Evolutionary conservation across 2,113 vertebrate genomes (phyloP).

Genomic region (Nothocercus nigrocapillus): DNA sequence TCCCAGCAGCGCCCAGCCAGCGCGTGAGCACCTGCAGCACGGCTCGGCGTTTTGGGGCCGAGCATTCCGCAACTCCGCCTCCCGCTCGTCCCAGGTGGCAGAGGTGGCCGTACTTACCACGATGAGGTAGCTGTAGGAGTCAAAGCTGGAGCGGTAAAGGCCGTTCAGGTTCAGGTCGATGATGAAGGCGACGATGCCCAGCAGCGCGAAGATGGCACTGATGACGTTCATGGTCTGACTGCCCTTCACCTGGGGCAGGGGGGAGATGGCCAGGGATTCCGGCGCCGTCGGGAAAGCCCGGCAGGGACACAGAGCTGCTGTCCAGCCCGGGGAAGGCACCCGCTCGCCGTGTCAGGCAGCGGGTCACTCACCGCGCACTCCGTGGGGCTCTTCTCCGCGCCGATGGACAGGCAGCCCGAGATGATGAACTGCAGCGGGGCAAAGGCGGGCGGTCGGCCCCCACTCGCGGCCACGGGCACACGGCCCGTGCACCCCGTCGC

Average conservation of each 20-base stretch:
- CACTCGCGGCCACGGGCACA: too few species aligned
- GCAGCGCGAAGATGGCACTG: slow-evolving; percentile 38
- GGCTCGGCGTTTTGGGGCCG: fast-evolving
- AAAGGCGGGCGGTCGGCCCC: not conserved
- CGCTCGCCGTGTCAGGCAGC: too few species aligned
- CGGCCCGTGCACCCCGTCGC: too few species aligned
- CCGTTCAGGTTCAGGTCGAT: slow-evolving; percentile 53
- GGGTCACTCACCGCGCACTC: slow-evolving; percentile 38
- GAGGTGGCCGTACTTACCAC: not conserved
- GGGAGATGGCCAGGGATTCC: too few species aligned
- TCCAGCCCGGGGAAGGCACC: too few species aligned
- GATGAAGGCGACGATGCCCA: slow-evolving; percentile 53
- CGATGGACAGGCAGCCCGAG: slow-evolving; percentile 53
- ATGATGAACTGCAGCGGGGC: slow-evolving; percentile 52
- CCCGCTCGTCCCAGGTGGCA: not conserved
- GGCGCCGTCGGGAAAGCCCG: too few species aligned
- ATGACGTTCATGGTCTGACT: slow-evolving; percentile 64
- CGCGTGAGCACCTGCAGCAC: too few species aligned
- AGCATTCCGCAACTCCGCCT: not conserved
- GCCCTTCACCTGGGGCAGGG: not conserved
- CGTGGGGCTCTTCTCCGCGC: slow-evolving; percentile 38
- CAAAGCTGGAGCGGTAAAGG: slow-evolving; percentile 6
- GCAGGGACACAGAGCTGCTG: too few species aligned
- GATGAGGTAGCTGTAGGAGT: not conserved
- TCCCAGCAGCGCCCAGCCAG: too few species aligned